These are phyloP conservation scores for Apomyelois bistriatella DNA, from an alignment of 2,888 invertebrate genomes.

Conservation along the genomic window DNA sequence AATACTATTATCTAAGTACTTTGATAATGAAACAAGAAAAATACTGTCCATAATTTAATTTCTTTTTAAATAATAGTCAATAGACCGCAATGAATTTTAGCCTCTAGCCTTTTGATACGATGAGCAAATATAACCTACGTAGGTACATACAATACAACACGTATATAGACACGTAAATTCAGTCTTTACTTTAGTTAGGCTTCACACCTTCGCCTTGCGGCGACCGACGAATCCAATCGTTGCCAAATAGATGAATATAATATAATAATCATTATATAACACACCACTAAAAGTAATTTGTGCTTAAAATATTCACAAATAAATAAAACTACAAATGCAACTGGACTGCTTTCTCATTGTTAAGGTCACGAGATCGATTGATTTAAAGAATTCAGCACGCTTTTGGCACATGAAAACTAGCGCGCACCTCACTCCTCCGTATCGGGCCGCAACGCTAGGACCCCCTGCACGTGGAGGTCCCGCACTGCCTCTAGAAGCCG, in stretches of 20 bases:
- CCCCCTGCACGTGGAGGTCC: conserved; percentile 85
- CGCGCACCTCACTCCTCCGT: conserved; percentile 47
- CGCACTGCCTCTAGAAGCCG: conserved; percentile 86
- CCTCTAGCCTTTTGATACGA: conserved; percentile 56
- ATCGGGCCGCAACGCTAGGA: conserved; percentile 78
- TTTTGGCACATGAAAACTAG: conserved; percentile 45
- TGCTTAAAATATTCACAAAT: conserved; percentile 44
- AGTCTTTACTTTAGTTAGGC: conserved; percentile 74
- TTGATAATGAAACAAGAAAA: not conserved
- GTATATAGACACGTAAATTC: conserved; percentile 66
- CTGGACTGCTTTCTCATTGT: conserved; percentile 34
- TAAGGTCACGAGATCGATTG: conserved; percentile 21
- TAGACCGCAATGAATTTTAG: conserved; percentile 61
- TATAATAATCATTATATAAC: conserved; percentile 22
- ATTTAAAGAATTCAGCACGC: conserved; percentile 26
- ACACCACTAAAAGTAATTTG: conserved; percentile 46
- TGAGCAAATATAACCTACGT: conserved; percentile 62
- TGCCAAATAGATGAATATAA: conserved; percentile 36
- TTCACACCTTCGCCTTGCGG: conserved; percentile 39
- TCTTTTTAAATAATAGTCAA: conserved; percentile 63
- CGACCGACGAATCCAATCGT: conserved; percentile 42
- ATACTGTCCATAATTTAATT: conserved; percentile 41
- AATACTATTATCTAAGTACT: too few relatives aligned
- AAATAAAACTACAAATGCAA: conserved; percentile 35
- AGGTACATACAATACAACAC: conserved; percentile 33